These are phyloP conservation scores for Neodiprion pinetum DNA, from an alignment of 1,140 invertebrate genomes.

Conservation along the genomic window DNA sequence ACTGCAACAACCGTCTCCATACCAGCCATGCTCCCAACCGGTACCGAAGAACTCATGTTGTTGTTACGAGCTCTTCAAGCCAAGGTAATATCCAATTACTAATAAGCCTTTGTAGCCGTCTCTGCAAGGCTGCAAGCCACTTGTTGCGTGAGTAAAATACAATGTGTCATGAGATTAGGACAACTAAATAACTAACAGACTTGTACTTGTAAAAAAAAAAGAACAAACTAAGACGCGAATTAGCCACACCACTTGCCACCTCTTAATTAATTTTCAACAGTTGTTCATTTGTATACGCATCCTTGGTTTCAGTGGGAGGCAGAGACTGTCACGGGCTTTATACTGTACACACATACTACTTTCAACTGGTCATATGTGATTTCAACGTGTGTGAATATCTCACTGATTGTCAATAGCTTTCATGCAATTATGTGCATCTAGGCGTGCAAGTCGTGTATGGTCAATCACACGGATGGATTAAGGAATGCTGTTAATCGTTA, in stretches of 20 bases:
- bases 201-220: neutral
- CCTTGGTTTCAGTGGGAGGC: slow-evolving; percentile 38
- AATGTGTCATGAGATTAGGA: neutral
- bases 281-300: neutral
- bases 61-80: slow-evolving; percentile 13
- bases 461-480: too few relatives aligned
- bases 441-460: too few relatives aligned
- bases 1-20: slow-evolving; percentile 76
- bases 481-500: too few relatives aligned
- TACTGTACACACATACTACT: neutral
- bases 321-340: slow-evolving; percentile 39
- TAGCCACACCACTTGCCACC: neutral
- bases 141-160: neutral
- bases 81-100: neutral
- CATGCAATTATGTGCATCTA: too few relatives aligned
- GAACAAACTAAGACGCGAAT: neutral
- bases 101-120: neutral
- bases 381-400: too few relatives aligned
- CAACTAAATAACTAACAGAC: too few relatives aligned
- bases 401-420: too few relatives aligned
- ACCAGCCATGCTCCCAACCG: slow-evolving; percentile 50
- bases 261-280: neutral
- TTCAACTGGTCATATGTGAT: too few relatives aligned
- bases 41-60: slow-evolving; percentile 53
- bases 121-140: slow-evolving; percentile 14